Conservation (phyloP, 2,113 vertebrate genomes). For the Pseudonaja textilis region DNA sequence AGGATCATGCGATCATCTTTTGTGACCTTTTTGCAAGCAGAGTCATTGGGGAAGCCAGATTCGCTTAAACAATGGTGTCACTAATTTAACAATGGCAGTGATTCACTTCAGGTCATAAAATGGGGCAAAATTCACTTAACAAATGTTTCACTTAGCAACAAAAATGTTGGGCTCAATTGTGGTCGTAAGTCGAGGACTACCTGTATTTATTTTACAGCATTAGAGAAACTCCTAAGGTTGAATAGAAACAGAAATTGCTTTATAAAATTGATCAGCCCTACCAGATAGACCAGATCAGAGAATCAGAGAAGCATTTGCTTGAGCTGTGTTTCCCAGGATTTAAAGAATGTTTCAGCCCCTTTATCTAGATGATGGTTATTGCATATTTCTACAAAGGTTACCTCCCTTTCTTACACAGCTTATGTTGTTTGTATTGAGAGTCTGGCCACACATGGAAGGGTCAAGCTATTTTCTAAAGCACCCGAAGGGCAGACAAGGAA, state of each 20-base stretch:
- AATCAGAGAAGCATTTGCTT: not conserved
- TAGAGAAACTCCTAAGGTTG: not conserved
- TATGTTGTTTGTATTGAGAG: not conserved
- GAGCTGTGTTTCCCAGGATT: not conserved
- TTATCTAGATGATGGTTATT: not conserved
- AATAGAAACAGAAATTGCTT: not conserved
- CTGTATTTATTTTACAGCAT: not conserved
- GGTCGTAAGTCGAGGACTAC: no score
- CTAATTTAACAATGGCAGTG: no score
- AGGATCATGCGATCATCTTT: no score
- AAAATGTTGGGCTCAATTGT: no score
- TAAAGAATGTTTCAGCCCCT: not conserved
- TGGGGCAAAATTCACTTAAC: no score
- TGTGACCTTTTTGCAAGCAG: no score
- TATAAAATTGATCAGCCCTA: not conserved
- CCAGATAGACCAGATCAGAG: not conserved
- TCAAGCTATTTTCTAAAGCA: no score
- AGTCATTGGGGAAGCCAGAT: no score
- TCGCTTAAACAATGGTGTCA: no score
- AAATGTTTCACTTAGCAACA: no score
- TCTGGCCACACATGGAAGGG: not conserved
- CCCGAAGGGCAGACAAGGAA: no score
- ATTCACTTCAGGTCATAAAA: no score
- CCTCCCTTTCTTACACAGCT: not conserved
- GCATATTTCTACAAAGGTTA: not conserved